Evolutionary conservation across 2,113 vertebrate genomes (phyloP), one percentile per base, ranked within the genome.

Genomic region (Melozone crissalis): DNA sequence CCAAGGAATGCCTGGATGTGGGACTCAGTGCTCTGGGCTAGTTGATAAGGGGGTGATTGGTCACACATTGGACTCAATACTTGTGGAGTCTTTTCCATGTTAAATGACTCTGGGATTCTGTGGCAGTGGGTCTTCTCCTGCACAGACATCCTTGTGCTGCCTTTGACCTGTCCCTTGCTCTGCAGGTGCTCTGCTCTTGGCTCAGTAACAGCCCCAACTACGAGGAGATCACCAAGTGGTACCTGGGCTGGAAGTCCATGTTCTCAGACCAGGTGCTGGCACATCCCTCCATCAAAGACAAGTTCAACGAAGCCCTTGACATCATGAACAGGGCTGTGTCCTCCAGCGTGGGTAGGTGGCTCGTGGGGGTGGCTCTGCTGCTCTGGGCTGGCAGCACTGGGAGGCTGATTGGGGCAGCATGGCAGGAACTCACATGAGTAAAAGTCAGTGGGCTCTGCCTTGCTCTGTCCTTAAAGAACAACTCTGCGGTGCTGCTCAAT

Each of bases 201-300:
- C 98, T 99, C 65, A 99, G 99, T 94, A 99, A 99, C 96, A 99
- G 98, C 96, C 99, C 99, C 22, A 99, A 99, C 90, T 99, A 99
- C 0, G 99, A 99, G 83, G 99, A 99, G 97, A 99, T 99, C 86
- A 99, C 99, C 0, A 99, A 99, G 97, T 99, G 99, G 99, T 99
- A 99, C 97, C 97, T 99, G 82, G 99, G 99, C 19, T 99, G 99
- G 99, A 99, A 99, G 95, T 98, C 98, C 89, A 99, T 99, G 98
- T 99, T 99, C 95, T 99, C 99, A 17, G 99, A 99, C 80, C 97
- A 98, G 52, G 97, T 99, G 89, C 83, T 99, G 93, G 98, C 99
- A 9, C 99, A 99, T 67, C 98, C 99, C 0, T 98, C 99, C 1
- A 97, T 99, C 96, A 99, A 99, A 96, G 99, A 99, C 90, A 99